Evolutionary conservation across 2,888 invertebrate species (phyloP).

Genomic region (Agriopis marginaria): DNA sequence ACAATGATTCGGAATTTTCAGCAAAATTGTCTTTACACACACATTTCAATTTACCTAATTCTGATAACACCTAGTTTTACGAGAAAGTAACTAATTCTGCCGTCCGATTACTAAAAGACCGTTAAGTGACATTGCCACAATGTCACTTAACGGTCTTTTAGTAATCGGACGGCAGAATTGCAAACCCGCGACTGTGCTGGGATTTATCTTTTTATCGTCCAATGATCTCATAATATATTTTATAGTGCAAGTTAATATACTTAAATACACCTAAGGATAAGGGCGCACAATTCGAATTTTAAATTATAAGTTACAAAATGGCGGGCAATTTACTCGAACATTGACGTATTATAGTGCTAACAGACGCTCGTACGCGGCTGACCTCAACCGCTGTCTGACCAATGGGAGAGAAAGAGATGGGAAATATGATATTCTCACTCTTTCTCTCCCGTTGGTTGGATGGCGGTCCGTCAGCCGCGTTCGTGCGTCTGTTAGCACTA

Average conservation of each 20-base stretch:
- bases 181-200: slow-evolving; percentile 8
- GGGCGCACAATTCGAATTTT: slow-evolving; percentile 28
- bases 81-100: background rate
- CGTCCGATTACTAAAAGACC: too few species aligned
- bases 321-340: background rate
- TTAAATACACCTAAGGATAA: slow-evolving; percentile 6
- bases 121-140: too few species aligned
- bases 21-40: background rate
- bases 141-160: too few species aligned
- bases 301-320: slow-evolving; percentile 14
- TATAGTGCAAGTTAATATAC: background rate
- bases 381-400: too few species aligned
- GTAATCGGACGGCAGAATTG: too few species aligned
- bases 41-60: background rate
- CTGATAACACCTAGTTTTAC: background rate
- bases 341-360: too few species aligned
- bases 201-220: background rate
- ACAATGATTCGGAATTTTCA: background rate
- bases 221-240: slow-evolving; percentile 27
- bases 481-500: too few species aligned
- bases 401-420: too few species aligned
- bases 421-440: too few species aligned
- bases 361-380: too few species aligned
- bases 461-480: too few species aligned
- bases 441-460: too few species aligned